Evolutionary conservation across 2,888 invertebrate species (phyloP).

Genomic region (Phrixothrix hirtus): DNA sequence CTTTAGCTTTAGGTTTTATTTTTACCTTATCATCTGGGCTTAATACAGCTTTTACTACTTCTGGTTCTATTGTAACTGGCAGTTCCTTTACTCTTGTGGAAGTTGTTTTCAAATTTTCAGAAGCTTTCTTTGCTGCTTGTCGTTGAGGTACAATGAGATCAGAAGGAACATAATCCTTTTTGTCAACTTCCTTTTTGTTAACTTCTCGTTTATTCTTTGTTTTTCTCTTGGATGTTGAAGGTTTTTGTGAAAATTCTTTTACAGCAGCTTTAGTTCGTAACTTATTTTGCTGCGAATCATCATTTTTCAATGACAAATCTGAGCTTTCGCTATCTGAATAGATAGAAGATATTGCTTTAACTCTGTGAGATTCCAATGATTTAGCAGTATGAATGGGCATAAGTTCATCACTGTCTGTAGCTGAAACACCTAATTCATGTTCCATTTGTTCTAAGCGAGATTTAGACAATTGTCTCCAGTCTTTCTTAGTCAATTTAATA

Average conservation of each 20-base stretch:
- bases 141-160: constrained; percentile 87
- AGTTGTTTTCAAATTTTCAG: constrained; percentile 80
- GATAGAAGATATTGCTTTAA: constrained; percentile 70
- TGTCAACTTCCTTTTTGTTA: constrained; percentile 46
- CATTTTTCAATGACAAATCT: constrained; percentile 63
- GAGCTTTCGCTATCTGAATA: constrained; percentile 79
- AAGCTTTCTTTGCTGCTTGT: constrained; percentile 89
- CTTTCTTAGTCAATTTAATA: constrained; percentile 56
- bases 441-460: constrained; percentile 72
- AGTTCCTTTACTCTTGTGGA: constrained; percentile 57
- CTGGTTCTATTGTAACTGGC: constrained; percentile 20
- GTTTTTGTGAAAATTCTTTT: constrained; percentile 73
- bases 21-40: constrained; percentile 33
- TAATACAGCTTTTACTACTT: constrained; percentile 34
- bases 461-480: constrained; percentile 53
- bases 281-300: constrained; percentile 66
- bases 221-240: constrained; percentile 46
- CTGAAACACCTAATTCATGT: constrained; percentile 70
- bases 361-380: constrained; percentile 54
- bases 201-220: constrained; percentile 44
- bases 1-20: constrained; percentile 41
- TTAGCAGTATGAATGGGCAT: constrained; percentile 65
- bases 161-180: constrained; percentile 65
- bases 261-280: constrained; percentile 83
- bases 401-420: constrained; percentile 79